Percentiles rank a stretch among this genome's conserved stretches.
Evolutionary conservation across 2,113 vertebrate species (phyloP).

Genomic region (Microcebus ravelobensis): DNA sequence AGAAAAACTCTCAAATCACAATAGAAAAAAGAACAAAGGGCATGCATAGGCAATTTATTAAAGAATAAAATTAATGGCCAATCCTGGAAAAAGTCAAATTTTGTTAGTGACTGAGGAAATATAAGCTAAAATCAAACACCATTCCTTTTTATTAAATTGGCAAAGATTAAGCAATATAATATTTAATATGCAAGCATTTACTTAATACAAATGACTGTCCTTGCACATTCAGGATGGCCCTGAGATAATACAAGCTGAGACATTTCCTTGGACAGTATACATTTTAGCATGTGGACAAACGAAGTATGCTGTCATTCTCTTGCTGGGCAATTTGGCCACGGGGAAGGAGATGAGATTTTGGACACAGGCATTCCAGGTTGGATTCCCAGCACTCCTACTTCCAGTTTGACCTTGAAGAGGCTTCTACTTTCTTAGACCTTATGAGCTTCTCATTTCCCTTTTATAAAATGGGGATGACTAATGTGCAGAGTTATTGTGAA

Average conservation of each 20-base stretch:
- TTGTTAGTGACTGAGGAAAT: slow-evolving; percentile 39
- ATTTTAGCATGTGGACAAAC: not conserved
- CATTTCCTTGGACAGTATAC: not conserved
- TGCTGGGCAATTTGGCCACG: not conserved
- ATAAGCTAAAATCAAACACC: not conserved
- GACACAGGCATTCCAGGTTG: not conserved
- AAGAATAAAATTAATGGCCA: slow-evolving; percentile 55
- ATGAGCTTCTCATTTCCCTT: not conserved
- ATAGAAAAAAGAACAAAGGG: slow-evolving; percentile 38
- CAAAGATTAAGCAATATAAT: slow-evolving; percentile 8
- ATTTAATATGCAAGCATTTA: slow-evolving; percentile 11
- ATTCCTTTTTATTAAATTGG: slow-evolving; percentile 27
- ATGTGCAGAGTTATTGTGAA: not conserved
- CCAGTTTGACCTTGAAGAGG: not conserved
- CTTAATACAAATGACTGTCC: not conserved
- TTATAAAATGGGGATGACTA: not conserved
- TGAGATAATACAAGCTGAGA: not conserved
- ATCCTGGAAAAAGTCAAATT: slow-evolving; percentile 46
- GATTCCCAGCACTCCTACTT: not conserved
- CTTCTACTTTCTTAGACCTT: not conserved
- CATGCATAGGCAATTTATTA: slow-evolving; percentile 32
- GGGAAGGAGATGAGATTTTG: not conserved
- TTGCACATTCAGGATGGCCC: not conserved
- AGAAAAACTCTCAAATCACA: slow-evolving; percentile 47
- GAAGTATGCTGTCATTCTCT: not conserved